Conservation (phyloP, 2,113 vertebrate genomes). For the Mola mola region DNA sequence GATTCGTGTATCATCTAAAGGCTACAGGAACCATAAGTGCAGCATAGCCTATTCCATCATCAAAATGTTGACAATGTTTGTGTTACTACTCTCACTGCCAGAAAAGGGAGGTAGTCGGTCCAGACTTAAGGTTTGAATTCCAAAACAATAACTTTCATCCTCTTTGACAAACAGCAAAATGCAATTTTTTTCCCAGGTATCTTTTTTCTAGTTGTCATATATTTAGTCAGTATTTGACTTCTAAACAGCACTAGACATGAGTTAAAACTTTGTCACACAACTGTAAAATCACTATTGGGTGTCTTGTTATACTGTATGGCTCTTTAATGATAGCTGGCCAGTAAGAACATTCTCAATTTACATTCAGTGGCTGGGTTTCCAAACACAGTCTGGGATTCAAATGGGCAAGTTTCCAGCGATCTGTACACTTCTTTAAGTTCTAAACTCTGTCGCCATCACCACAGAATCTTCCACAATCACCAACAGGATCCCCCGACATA, state of each 20-base stretch:
- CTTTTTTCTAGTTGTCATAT: too few species aligned
- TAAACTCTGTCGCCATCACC: conserved; percentile 50
- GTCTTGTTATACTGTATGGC: conserved; percentile 33
- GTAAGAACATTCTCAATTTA: conserved; percentile 40
- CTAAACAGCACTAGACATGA: conserved; percentile 41
- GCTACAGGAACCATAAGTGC: too few species aligned
- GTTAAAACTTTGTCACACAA: conserved; percentile 42
- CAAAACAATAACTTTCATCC: not conserved
- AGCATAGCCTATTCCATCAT: too few species aligned
- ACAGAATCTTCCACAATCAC: conserved; percentile 62
- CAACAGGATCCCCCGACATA: conserved; percentile 63
- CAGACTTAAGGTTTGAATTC: not conserved
- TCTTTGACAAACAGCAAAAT: not conserved
- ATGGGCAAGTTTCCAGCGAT: conserved; percentile 48
- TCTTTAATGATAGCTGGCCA: conserved; percentile 60
- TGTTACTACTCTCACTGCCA: not conserved
- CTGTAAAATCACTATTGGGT: conserved; percentile 28
- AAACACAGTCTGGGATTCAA: conserved; percentile 31
- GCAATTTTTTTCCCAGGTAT: not conserved
- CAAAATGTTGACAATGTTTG: too few species aligned
- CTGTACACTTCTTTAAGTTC: conserved; percentile 56
- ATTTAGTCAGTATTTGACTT: conserved; percentile 19
- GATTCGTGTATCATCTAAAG: too few species aligned
- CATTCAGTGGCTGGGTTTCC: conserved; percentile 29
- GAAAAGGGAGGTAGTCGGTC: not conserved